Evolutionary conservation across 2,888 invertebrate genomes (phyloP), one percentile per base, ranked within the genome.

Genomic region (Harmothoe impar): DNA sequence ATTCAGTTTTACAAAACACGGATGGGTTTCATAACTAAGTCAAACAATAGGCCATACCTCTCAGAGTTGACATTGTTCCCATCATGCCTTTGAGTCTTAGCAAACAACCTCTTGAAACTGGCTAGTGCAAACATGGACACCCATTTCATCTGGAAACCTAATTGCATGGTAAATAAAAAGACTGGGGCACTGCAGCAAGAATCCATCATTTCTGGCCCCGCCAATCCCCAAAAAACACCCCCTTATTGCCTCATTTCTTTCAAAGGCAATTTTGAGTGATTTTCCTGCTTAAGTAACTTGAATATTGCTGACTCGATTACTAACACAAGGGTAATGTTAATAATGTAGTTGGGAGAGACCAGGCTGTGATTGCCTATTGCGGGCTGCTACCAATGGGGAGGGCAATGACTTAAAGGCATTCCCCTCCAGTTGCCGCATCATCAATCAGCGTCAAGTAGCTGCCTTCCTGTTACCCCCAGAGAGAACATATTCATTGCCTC

Each of bases 401-500:
- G 72, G 72, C 29, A 72, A n/a, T 72, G 72, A 72, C 72, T 72
- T 17, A 29, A 72, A 72, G 25, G 31, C n/a, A 29, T 29, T 72
- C 72, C 31, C 29, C 20, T 72, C 25, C 0, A 25, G 29, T 29
- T 25, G 25, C 15, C 15, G 72, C 15, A 17, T 72, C 25, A 29
- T 72, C 72, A 25, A 72, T 72, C 72, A 72, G 25, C 25, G 17
- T 72, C 29, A 72, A 29, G 72, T 25, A 72, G 72, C 3, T 1
- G 20, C 25, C 72, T 15, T 25, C 72, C 29, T 72, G 7, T 29
- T 25, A 29, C 3, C 29, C 29, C 29, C 31, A 25, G 5, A 23
- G 15, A 29, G 15, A 72, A 29, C 72, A 72, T 72, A 72, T 72
- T 72, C 72, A 72, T 72, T 72, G 72, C 72, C 29, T 72, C 25